These are phyloP conservation scores for Oreortyx pictus DNA, from an alignment of 2,797 vertebrate genomes.

Conservation along the genomic window DNA sequence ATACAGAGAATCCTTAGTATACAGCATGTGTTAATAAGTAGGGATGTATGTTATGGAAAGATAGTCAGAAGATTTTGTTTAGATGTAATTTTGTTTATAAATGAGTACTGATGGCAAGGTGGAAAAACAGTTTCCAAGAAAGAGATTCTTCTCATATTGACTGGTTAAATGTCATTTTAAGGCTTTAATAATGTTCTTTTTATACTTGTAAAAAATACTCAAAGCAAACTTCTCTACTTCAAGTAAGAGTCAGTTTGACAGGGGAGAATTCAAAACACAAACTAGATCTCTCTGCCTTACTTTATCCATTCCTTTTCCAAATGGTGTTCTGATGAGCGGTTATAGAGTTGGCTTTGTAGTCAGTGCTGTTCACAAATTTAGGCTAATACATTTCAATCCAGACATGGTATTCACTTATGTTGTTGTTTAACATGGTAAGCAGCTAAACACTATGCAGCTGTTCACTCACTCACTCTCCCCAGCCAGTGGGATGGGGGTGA, in stretches of 20 bases:
- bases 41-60: background rate
- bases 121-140: slow-evolving; percentile 13
- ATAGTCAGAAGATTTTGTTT: slow-evolving; percentile 31
- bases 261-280: background rate
- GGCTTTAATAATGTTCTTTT: slow-evolving; percentile 15
- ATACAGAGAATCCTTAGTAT: background rate
- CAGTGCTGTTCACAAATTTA: background rate
- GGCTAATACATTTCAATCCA: background rate
- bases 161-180: slow-evolving; percentile 13
- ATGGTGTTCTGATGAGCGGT: background rate
- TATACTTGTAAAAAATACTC: slow-evolving; percentile 23
- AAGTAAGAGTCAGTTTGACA: background rate
- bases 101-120: slow-evolving; percentile 1
- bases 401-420: background rate
- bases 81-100: background rate
- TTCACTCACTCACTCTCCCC: background rate
- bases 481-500: background rate
- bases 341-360: background rate
- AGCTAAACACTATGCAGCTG: background rate
- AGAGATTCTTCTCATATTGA: slow-evolving; percentile 1
- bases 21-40: background rate
- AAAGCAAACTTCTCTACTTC: background rate
- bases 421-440: background rate
- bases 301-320: background rate
- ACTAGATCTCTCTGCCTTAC: background rate